Evolutionary conservation across 1,140 invertebrate genomes (phyloP).

Genomic region (Calliopsis andreniformis): DNA sequence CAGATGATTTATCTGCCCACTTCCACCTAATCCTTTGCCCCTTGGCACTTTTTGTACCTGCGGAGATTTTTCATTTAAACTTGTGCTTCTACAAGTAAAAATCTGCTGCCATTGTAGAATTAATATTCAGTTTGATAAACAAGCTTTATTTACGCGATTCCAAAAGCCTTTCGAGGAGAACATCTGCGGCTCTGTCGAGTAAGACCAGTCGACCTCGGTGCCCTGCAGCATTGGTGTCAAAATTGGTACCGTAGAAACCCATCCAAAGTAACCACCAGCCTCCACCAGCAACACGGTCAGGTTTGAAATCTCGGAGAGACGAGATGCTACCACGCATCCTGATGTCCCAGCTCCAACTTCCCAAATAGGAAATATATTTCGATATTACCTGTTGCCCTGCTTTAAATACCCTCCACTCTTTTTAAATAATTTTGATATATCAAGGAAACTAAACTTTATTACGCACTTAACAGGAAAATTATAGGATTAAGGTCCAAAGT

Average conservation of each 20-base stretch:
- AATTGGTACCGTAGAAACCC: constrained; percentile 84
- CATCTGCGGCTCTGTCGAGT: constrained; percentile 84
- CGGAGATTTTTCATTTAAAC: constrained; percentile 12
- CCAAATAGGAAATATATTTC: constrained; percentile 14
- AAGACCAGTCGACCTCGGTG: constrained; percentile 85
- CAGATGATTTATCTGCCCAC: constrained; percentile 87
- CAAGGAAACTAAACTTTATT: no score
- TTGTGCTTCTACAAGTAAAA: no score
- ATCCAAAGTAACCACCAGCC: constrained; percentile 86
- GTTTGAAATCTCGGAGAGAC: constrained; percentile 84
- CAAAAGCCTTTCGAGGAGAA: constrained; percentile 85
- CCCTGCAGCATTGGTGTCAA: constrained; percentile 85
- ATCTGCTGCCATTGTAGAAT: no score
- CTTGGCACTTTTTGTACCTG: constrained; percentile 85
- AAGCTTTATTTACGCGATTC: constrained; percentile 79
- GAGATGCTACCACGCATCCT: constrained; percentile 89
- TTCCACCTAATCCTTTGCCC: constrained; percentile 87
- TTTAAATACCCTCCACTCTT: background rate
- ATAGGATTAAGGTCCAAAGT: no score
- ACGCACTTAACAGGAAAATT: no score
- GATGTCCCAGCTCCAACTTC: constrained; percentile 91
- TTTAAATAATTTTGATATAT: no score
- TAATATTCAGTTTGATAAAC: background rate
- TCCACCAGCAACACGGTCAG: constrained; percentile 86
- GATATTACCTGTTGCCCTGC: background rate